Evolutionary conservation across 2,113 vertebrate genomes (phyloP).

Genomic region (Coptodon rendalli): DNA sequence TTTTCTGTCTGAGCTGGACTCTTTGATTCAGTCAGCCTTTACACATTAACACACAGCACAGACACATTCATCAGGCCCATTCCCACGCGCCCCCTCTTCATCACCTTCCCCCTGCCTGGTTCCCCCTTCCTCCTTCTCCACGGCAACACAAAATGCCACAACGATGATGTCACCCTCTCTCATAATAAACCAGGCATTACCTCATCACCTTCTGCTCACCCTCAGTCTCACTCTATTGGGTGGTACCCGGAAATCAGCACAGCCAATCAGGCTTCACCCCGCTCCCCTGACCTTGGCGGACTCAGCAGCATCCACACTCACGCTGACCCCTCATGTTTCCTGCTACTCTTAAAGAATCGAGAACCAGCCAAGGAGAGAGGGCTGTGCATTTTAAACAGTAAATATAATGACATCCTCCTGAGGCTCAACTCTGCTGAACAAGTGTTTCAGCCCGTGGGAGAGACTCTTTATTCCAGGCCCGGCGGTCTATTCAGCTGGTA

Average conservation of each 20-base stretch:
- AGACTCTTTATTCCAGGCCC: slow-evolving; percentile 2
- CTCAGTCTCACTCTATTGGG: background rate
- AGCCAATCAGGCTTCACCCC: slow-evolving; percentile 38
- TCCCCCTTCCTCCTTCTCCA: slow-evolving; percentile 2
- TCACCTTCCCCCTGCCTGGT: background rate
- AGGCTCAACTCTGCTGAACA: slow-evolving; percentile 1
- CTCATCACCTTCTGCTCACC: slow-evolving; percentile 55
- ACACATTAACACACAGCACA: background rate
- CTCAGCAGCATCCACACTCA: slow-evolving; percentile 9
- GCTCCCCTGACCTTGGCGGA: slow-evolving; percentile 2
- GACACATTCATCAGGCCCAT: slow-evolving; percentile 1
- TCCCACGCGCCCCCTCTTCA: background rate
- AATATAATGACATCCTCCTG: background rate
- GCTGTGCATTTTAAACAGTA: slow-evolving; percentile 12
- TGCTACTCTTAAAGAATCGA: background rate
- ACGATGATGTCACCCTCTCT: slow-evolving; percentile 55
- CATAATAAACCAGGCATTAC: slow-evolving; percentile 35
- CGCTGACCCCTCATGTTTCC: slow-evolving; percentile 7
- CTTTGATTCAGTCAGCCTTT: background rate
- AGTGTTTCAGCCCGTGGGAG: background rate
- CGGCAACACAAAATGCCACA: slow-evolving; percentile 53
- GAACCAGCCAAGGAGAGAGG: background rate
- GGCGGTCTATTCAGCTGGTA: slow-evolving; percentile 24
- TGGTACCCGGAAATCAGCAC: slow-evolving; percentile 13
- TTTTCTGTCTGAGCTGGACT: background rate